A percentile compares a stretch with the other conserved stretches of the same genome.
Conservation (phyloP, 2,888 invertebrate species). For the Napeogenes sylphis region DNA sequence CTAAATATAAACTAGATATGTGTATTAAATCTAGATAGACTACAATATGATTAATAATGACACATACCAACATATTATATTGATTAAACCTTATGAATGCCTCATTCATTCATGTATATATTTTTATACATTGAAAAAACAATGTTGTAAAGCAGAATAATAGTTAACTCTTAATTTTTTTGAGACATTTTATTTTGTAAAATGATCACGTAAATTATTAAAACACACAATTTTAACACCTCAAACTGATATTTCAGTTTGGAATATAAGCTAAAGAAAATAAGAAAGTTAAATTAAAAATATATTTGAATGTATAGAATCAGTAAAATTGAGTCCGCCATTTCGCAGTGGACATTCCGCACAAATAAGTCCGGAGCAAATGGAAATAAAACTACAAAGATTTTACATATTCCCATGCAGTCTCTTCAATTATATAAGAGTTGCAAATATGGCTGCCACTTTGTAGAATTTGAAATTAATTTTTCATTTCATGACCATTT, state of each 20-base stretch:
- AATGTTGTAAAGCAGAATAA: too few relatives aligned
- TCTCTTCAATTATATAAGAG: slow-evolving; percentile 51
- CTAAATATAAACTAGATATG: neutral
- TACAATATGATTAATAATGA: too few relatives aligned
- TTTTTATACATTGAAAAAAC: too few relatives aligned
- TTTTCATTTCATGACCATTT: slow-evolving; percentile 49
- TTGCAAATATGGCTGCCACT: slow-evolving; percentile 44
- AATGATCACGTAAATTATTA: too few relatives aligned
- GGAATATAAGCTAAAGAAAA: neutral
- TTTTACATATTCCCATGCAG: slow-evolving; percentile 47
- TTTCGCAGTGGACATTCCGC: slow-evolving; percentile 44
- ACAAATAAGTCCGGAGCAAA: slow-evolving; percentile 47
- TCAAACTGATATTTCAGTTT: too few relatives aligned
- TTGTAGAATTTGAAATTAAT: slow-evolving; percentile 52
- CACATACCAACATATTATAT: too few relatives aligned
- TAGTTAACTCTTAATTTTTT: too few relatives aligned
- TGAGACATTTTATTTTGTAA: too few relatives aligned
- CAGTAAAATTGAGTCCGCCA: slow-evolving; percentile 14
- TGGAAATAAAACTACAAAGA: slow-evolving; percentile 48
- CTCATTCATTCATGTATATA: too few relatives aligned
- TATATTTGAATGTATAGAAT: slow-evolving; percentile 14
- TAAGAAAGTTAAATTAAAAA: slow-evolving; percentile 9
- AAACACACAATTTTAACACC: too few relatives aligned
- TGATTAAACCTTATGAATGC: too few relatives aligned
- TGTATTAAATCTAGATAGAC: too few relatives aligned